A percentile compares a stretch with the other conserved stretches of the same genome.
These are phyloP conservation scores for Eubasilissa splendida DNA, from an alignment of 2,888 invertebrate genomes.

Conservation along the genomic window DNA sequence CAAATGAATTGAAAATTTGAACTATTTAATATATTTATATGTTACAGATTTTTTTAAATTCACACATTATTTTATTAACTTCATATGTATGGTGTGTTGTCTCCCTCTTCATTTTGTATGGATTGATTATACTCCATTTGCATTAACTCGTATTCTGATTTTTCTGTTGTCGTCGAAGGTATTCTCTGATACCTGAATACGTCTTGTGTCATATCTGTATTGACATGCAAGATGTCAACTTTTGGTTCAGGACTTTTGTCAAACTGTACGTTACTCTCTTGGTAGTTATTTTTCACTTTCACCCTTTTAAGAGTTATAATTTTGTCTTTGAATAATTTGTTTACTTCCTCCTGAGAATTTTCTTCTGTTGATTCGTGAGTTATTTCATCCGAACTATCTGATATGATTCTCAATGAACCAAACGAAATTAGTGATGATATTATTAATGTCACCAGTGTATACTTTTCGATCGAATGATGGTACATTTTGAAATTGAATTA, in stretches of 20 bases:
- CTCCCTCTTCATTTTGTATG: too few relatives aligned
- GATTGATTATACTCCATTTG: too few relatives aligned
- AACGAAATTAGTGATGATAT: constrained; percentile 7
- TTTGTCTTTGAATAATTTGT: constrained; percentile 45
- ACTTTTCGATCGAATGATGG: too few relatives aligned
- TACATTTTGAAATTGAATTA: too few relatives aligned
- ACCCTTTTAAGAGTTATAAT: constrained; percentile 44
- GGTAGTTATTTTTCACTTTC: constrained; percentile 38
- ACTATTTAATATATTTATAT: too few relatives aligned
- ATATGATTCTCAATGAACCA: background rate
- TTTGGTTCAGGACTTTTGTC: constrained; percentile 45
- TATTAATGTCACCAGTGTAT: background rate
- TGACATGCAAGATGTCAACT: constrained; percentile 28
- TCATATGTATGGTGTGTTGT: too few relatives aligned
- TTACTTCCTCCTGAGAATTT: background rate
- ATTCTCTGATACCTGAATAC: constrained; percentile 23
- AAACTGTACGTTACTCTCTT: constrained; percentile 45
- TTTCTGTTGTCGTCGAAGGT: constrained; percentile 1
- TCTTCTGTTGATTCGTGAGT: too few relatives aligned
- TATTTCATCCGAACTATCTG: background rate
- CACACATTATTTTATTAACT: too few relatives aligned
- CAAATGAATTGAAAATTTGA: too few relatives aligned
- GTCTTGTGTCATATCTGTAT: constrained; percentile 42
- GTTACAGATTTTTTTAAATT: too few relatives aligned
- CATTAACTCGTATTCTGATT: too few relatives aligned